Evolutionary conservation across 2,797 vertebrate genomes (phyloP), one percentile per base, ranked within the genome.

Genomic region (Sebastes flavidus): DNA sequence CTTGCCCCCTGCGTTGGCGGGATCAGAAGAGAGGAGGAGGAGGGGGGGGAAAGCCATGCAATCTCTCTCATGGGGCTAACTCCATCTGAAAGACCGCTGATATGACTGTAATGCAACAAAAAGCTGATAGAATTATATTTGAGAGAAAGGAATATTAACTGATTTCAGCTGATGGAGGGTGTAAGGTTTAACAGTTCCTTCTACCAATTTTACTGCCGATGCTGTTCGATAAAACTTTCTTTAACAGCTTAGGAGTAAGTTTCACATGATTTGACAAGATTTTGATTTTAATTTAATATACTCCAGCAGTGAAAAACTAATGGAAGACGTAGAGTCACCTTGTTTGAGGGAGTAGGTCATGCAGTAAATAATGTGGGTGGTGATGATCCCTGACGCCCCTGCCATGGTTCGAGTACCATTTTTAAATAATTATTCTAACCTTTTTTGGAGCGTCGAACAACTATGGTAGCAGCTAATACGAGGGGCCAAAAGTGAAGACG

Each of bases 1-100:
- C 91, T 89, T 90, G 84, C 83, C 88, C 89, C 77, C 49, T 36
- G 59, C 74, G 73, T 75, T 88, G 80, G 87, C 72, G 66, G 84
- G 71, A 87, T 81, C 60, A 84, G 86, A 76, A 62, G 77, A 73
- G 66, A 62, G 55, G 66, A 79, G 77, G 65, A 77, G 72, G 70
- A 76, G 75, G 49, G 9, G 18, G 42, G 42, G 46, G 68, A 46
- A 68, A 79, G 78, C 59, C 25, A 38, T 20, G 71, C 32, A 56
- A 14, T 60, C 81, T 52, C 36, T 82, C 76, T 75, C 65, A 66
- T 68, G 63, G 22, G 27, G 63, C 34, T 7, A 60, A 74, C 61
- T 80, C 63, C 36, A 67, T 80, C 63, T 85, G 63, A 78, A 87
- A 75, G 63, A 27, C 7, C 61, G 29, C 52, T 58, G 67, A 77